Evolutionary conservation across 2,888 invertebrate genomes (phyloP).

Genomic region (Cremastinae sp.): DNA sequence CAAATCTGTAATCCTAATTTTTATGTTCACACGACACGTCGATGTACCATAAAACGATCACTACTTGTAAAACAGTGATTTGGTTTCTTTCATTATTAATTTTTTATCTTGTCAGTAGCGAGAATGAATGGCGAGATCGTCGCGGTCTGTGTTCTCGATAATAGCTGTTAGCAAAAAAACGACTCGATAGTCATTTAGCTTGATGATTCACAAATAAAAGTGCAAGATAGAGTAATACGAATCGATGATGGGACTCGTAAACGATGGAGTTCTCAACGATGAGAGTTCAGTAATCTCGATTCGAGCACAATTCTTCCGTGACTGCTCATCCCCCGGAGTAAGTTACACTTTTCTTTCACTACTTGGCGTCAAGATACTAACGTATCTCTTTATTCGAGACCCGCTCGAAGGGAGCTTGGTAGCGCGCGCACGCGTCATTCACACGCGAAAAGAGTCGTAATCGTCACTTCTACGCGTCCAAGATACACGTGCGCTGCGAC

Average conservation of each 20-base stretch:
- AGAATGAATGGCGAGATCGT: neutral
- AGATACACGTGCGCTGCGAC: slow-evolving; percentile 8
- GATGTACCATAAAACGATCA: slow-evolving; percentile 25
- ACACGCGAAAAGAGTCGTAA: slow-evolving; percentile 7
- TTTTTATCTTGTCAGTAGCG: slow-evolving; percentile 12
- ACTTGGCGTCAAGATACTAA: too few species aligned
- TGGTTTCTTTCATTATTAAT: slow-evolving; percentile 13
- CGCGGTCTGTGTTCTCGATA: neutral
- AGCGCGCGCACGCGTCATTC: neutral
- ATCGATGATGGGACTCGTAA: slow-evolving; percentile 2
- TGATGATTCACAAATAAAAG: too few species aligned
- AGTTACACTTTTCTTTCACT: too few species aligned
- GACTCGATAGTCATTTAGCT: too few species aligned
- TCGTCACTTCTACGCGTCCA: neutral
- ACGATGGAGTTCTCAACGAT: too few species aligned
- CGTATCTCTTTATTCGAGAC: slow-evolving; percentile 45
- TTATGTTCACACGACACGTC: slow-evolving; percentile 29
- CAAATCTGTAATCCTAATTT: slow-evolving; percentile 17
- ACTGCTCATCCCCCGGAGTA: too few species aligned
- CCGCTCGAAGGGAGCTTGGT: slow-evolving; percentile 43
- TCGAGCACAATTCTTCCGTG: too few species aligned
- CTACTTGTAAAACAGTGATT: slow-evolving; percentile 13
- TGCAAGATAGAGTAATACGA: neutral
- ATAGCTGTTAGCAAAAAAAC: too few species aligned
- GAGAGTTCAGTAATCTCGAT: too few species aligned